Base-by-base conservation (phyloP, 2,113 vertebrate species). In the Parus major region DNA sequence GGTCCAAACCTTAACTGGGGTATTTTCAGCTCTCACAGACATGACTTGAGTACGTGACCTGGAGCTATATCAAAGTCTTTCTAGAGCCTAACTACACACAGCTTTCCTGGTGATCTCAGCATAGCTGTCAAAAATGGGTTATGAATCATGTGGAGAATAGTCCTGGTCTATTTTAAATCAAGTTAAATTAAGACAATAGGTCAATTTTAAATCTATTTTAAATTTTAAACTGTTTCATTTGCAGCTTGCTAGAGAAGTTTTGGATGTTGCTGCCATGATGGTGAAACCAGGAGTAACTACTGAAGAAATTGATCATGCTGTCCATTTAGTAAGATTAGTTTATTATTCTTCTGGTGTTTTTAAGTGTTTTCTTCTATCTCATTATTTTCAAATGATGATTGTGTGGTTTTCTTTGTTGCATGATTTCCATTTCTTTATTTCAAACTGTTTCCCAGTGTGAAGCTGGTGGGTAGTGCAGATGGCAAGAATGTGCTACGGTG, bases 261-360 rank as follows among this genome's bases (percentile, higher is more conserved):
- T 99, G 93, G 99, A 99, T 94, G 98, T 99, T 55, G 99, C 99
- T 79, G 98, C 99, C 55, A 93, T 98, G 97, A 99, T 99, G 99
- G 98, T 99, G 89, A 99, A 99, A 95, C 95, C 98, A 31, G 99
- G 99, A 39, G 97, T 99, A 64, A 99, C 99, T 81, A 99, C 99
- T 78, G 99, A 99, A 97, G 99, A 99, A 97, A 99, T 99, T 52
- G 99, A 99, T 96, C 99, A 99, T 12, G 98, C 99, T 66, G 99
- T 99, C 52, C 99, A 99, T 97, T 97, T 99, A 98, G 99, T 99
- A 98, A 98, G 98, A 75, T 88, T 73, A 77, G 52, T 96, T 94
- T 77, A 27, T 47, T 94, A 23, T 80, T 65, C 4, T 61, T 84
- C 15, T 78, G 36, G 10, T 70, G 41, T 81, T 93, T 57, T 10